phyloP scores from a whole-genome alignment of 1,140 invertebrate genomes.

The Rhopalosiphum maidis region DNA sequence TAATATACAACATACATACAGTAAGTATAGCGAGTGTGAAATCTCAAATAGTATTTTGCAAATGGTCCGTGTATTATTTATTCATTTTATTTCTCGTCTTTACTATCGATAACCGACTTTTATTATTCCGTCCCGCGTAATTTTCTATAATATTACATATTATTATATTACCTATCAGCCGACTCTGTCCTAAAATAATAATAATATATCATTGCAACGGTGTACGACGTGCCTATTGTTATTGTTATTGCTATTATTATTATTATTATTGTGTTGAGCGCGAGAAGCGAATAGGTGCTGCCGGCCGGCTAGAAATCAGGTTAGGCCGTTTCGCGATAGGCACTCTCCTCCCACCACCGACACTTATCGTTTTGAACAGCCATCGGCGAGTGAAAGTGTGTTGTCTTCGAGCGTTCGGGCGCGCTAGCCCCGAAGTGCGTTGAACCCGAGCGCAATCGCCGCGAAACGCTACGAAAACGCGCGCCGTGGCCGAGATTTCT shows the following conservation, averaged over 20 bases:
- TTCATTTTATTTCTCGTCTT: neutral
- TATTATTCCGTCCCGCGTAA: neutral
- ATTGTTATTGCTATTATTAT: neutral
- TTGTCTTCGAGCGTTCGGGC: neutral
- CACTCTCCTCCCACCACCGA: neutral
- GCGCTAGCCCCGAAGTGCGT: neutral
- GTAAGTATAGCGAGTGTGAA: neutral
- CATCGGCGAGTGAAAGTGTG: conserved; percentile 7
- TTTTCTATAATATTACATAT: neutral
- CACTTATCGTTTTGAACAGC: neutral
- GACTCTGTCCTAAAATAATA: neutral
- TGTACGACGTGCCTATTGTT: neutral
- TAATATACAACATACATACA: neutral
- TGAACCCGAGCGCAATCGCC: conserved; percentile 22
- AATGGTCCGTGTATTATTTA: neutral
- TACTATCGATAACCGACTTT: neutral
- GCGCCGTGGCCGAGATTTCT: conserved; percentile 12
- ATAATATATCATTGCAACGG: neutral
- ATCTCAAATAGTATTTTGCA: neutral
- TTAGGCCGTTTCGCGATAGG: conserved; percentile 34
- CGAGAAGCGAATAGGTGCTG: no score
- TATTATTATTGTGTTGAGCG: neutral
- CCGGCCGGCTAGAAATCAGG: conserved; percentile 41
- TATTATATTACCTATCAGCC: neutral
- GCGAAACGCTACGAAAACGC: conserved; percentile 10